Conservation (phyloP, 1,140 invertebrate species). For the Latrodectus geometricus region DNA sequence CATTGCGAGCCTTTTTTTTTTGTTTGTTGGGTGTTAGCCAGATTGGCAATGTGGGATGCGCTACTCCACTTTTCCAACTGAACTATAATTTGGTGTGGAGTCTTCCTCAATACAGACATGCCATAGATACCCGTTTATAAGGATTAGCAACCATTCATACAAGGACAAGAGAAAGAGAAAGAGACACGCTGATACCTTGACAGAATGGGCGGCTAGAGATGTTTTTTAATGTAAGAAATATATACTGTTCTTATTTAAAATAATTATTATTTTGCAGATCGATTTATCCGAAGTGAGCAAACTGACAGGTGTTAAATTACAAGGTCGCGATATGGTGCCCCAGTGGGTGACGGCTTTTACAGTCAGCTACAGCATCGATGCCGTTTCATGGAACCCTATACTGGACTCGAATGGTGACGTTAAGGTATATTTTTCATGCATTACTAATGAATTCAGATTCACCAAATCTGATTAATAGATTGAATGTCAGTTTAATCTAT, state of each 20-base stretch:
- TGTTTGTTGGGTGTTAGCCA: too few relatives aligned
- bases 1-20: too few relatives aligned
- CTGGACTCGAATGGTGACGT: neutral
- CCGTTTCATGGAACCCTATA: conserved; percentile 6
- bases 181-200: too few relatives aligned
- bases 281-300: conserved; percentile 81
- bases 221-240: neutral
- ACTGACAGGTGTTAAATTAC: conserved; percentile 67
- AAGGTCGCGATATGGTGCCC: conserved; percentile 69
- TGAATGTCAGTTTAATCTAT: too few relatives aligned
- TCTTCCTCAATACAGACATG: too few relatives aligned
- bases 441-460: neutral
- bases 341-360: conserved; percentile 82
- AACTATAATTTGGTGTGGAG: too few relatives aligned
- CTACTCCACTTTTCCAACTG: too few relatives aligned
- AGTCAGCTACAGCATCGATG: conserved; percentile 75
- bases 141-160: too few relatives aligned
- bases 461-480: neutral
- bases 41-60: too few relatives aligned
- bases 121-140: too few relatives aligned
- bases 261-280: conserved; percentile 72
- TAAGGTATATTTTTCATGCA: conserved; percentile 8
- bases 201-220: too few relatives aligned
- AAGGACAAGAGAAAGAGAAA: too few relatives aligned
- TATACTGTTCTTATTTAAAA: neutral